A percentile compares a stretch with the other conserved stretches of the same genome.
phyloP scores from a whole-genome alignment of 2,113 vertebrate genomes.

The Anthoscopus minutus region DNA sequence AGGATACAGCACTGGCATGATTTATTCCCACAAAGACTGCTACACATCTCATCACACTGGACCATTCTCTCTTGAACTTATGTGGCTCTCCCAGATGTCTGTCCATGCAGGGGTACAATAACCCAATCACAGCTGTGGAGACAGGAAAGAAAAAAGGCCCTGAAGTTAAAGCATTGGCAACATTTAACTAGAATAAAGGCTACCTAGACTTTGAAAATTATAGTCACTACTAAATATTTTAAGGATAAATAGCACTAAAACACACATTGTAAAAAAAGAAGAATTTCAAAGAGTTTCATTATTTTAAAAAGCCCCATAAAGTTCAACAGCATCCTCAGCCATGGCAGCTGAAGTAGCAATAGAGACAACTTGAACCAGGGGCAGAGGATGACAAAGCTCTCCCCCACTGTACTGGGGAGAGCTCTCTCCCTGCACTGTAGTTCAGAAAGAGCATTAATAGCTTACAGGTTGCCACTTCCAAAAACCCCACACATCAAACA shows the following conservation, averaged over 20 bases:
- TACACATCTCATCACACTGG: slow-evolving; percentile 96
- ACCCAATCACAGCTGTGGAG: slow-evolving; percentile 84
- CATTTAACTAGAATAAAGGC: neutral
- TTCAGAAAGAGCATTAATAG: neutral
- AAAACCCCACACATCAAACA: neutral
- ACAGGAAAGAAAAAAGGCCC: slow-evolving; percentile 25
- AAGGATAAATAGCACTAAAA: neutral
- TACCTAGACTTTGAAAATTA: neutral
- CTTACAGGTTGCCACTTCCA: neutral
- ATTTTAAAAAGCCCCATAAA: neutral
- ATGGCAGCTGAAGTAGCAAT: neutral
- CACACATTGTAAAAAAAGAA: neutral
- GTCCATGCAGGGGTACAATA: slow-evolving; percentile 96
- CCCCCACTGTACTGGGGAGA: neutral
- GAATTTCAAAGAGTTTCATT: neutral
- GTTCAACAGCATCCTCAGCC: neutral
- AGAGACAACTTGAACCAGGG: neutral
- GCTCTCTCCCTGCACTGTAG: rapidly evolving
- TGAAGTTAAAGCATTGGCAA: slow-evolving; percentile 28
- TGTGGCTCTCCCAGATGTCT: slow-evolving; percentile 89
- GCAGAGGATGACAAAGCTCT: neutral
- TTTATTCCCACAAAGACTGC: slow-evolving; percentile 98
- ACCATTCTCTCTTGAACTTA: slow-evolving; percentile 97
- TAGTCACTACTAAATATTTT: neutral
- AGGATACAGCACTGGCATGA: slow-evolving; percentile 97